Conservation (phyloP, 2,888 invertebrate species). For the Leucophenga montana region DNA sequence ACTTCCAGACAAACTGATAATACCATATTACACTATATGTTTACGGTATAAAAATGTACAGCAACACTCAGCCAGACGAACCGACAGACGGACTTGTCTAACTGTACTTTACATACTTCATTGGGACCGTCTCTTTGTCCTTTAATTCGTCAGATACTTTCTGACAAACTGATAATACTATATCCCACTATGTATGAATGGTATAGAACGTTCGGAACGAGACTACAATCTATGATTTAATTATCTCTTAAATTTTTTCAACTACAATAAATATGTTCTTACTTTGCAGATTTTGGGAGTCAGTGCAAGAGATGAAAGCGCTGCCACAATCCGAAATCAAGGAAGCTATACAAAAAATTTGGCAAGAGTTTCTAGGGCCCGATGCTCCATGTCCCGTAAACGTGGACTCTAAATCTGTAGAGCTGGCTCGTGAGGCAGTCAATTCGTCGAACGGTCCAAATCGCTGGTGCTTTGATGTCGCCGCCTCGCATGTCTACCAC, state of each 20-base stretch:
- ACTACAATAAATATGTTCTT: neutral
- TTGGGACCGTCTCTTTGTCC: too few species aligned
- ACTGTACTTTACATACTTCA: too few species aligned
- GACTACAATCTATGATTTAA: neutral
- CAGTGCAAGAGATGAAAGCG: slow-evolving; percentile 92
- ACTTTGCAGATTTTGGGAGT: slow-evolving; percentile 89
- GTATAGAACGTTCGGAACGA: too few species aligned
- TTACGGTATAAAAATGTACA: too few species aligned
- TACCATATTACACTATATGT: too few species aligned
- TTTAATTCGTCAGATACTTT: too few species aligned
- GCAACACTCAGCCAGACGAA: too few species aligned
- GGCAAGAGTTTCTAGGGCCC: slow-evolving; percentile 93
- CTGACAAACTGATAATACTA: too few species aligned
- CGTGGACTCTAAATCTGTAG: slow-evolving; percentile 93
- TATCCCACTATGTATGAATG: too few species aligned
- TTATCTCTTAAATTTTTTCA: neutral
- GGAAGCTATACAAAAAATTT: slow-evolving; percentile 87
- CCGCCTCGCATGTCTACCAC: slow-evolving; percentile 98
- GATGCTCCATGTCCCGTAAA: slow-evolving; percentile 98
- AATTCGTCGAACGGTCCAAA: slow-evolving; percentile 80
- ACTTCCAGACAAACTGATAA: too few species aligned
- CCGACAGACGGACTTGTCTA: too few species aligned
- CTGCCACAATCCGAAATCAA: slow-evolving; percentile 89
- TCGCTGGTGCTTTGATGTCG: slow-evolving; percentile 96
- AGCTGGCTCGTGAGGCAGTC: slow-evolving; percentile 86